Evolutionary conservation across 2,888 invertebrate species (phyloP).

Genomic region (Trissolcus brochymenae): DNA sequence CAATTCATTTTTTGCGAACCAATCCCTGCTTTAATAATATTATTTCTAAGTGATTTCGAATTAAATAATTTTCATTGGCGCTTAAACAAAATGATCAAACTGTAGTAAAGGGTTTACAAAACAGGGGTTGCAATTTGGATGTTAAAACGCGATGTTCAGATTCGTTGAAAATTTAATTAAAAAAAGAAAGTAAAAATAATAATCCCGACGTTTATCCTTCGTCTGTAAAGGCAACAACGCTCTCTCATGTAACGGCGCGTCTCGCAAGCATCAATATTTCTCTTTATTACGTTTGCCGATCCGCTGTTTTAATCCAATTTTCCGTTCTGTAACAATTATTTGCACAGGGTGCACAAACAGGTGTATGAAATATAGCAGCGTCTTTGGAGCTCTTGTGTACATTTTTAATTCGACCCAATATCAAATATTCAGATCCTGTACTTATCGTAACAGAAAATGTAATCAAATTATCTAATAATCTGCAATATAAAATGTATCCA

Average conservation of each 20-base stretch:
- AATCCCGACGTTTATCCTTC: conserved; percentile 27
- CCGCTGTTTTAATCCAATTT: conserved; percentile 42
- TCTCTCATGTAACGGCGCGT: background rate
- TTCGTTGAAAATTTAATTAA: too few species aligned
- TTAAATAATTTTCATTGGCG: too few species aligned
- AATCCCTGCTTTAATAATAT: too few species aligned
- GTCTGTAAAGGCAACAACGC: conserved; percentile 32
- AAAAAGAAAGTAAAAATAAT: conserved; percentile 23
- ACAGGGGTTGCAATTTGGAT: too few species aligned
- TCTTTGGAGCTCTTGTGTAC: conserved; percentile 21
- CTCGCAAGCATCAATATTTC: conserved; percentile 48
- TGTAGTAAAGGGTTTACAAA: too few species aligned
- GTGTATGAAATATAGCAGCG: conserved; percentile 12
- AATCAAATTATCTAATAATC: background rate
- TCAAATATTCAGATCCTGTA: too few species aligned
- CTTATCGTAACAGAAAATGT: background rate
- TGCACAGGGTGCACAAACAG: conserved; percentile 20
- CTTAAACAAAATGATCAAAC: too few species aligned
- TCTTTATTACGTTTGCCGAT: conserved; percentile 48
- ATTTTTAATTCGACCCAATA: conserved; percentile 32
- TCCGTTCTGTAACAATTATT: conserved; percentile 42
- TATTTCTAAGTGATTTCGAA: too few species aligned
- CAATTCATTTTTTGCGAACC: too few species aligned
- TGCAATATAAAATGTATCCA: conserved; percentile 2
- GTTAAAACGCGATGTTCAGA: too few species aligned